Base-by-base conservation (phyloP, 2,888 invertebrate species). In the Trilocha varians region DNA sequence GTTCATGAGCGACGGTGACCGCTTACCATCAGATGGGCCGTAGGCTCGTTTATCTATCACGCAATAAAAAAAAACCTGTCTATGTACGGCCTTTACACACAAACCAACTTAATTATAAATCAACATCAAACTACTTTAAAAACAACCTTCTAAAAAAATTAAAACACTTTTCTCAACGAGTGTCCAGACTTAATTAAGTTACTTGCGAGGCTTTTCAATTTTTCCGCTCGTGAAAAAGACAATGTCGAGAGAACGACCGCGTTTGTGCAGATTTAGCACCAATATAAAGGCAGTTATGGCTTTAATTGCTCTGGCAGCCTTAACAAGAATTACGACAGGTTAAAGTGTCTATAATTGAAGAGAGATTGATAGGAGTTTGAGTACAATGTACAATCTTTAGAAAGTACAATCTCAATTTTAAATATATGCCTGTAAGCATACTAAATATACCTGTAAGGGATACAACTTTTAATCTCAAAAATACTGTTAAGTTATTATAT, bases 141-240 rank as follows among this genome's bases (percentile, higher is more conserved):
- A n/a, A n/a, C n/a, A n/a, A n/a, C n/a, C 11, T 25, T 25, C 25
- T 25, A 3, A 25, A 25, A 6, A 9, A 39, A 39, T 1, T 16
- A 16, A 36, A 38, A 13, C 16, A 35, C 42, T 42, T 42, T 8
- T 38, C 13, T 18, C 18, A 6, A n/a, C 32, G 38, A 13, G 38
- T 13, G 38, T 42, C 25, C 42, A 32, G 8, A 25, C 35, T 38
- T 42, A 42, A 42, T 42, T 38, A 42, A 42, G 42, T 38, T 32
- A 42, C 35, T 38, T 38, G 16, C 16, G 25, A 6, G 32, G 38
- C 15, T 38, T 42, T 35, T 38, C 18, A 16, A 35, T 35, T 42
- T 42, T 38, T 38, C 38, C 25, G 16, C 25, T 25, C 25, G 32
- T 16, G 38, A 25, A 41, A 41, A 34, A 42, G 35, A 42, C 42